A percentile compares a stretch with the other conserved stretches of the same genome.
These are phyloP conservation scores for Parapsyche elsis DNA, from an alignment of 1,140 invertebrate genomes.

Conservation along the genomic window DNA sequence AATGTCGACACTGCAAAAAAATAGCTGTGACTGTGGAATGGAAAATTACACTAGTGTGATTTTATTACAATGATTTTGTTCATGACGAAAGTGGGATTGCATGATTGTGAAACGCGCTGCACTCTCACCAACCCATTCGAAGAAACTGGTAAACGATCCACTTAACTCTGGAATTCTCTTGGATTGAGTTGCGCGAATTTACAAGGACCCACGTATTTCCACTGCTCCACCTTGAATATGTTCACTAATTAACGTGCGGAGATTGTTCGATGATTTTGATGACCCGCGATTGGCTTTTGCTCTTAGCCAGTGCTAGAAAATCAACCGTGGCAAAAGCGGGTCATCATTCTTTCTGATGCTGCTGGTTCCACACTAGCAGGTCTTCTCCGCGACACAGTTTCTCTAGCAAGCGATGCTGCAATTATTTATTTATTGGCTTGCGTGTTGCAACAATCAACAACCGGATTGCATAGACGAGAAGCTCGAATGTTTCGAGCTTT, in stretches of 20 bases:
- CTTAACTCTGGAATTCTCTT: too few species aligned
- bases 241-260: too few species aligned
- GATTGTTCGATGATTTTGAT: too few species aligned
- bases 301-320: too few species aligned
- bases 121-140: not conserved
- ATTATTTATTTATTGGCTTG: not conserved
- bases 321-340: not conserved
- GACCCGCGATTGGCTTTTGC: too few species aligned
- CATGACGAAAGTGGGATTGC: conserved; percentile 18
- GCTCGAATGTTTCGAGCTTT: too few species aligned
- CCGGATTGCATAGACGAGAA: not conserved
- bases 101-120: not conserved
- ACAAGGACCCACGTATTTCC: too few species aligned
- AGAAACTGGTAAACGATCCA: not conserved
- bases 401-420: not conserved
- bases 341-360: not conserved
- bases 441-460: not conserved
- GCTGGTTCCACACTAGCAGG: not conserved
- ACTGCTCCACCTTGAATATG: too few species aligned
- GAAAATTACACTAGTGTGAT: too few species aligned
- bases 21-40: too few species aligned
- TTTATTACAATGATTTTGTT: not conserved
- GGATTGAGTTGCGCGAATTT: too few species aligned
- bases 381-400: conserved; percentile 1
- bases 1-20: too few species aligned